Base-by-base conservation (phyloP, 2,113 vertebrate genomes). In the Tinamus guttatus region DNA sequence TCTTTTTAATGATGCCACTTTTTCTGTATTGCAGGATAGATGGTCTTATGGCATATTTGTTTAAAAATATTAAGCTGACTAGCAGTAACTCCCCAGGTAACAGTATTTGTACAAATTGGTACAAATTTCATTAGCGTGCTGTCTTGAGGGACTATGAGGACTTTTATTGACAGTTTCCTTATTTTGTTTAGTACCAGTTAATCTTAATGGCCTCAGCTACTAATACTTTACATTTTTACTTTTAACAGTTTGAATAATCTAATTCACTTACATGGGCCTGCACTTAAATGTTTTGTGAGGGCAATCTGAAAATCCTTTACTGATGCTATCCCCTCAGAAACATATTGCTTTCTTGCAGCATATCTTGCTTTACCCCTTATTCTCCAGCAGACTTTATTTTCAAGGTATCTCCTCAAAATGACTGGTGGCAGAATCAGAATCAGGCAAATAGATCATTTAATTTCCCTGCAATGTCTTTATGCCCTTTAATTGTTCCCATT, bases 401-500 rank as follows among this genome's bases (percentile, higher is more conserved):
- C 60, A 20, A 43, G 2, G 0, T 69, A 68, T 86, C 51, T 85
- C 80, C 93, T 81, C 80, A 60, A 67, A 77, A 91, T 78, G n/a
- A 51, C 38, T 95, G 45, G 51, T 90, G 71, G 51, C 64, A 80
- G 54, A 82, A 20, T 70, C 64, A 80, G 54, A 82, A 20, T 70
- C 67, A 88, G 64, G 79, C 85, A 96, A 92, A 92, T 65, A 91
- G 76, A 90, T 90, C 2, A 94, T 90, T 95, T 95, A 90, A 95
- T 94, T 96, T 94, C 58, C 56, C 87, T 90, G 43, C 76, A 84
- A 95, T 54, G 71, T 97, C 96, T 96, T 96, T 95, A 95, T 95
- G 85, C 80, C 52, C 71, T 79, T 90, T 96, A 95, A 96, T 90
- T 95, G 96, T 96, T 96, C 95, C 94, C 94, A 84, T 93, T 94